phyloP scores from a whole-genome alignment of 53 echinoderm and acorn worm genomes.

The Astropecten irregularis region DNA sequence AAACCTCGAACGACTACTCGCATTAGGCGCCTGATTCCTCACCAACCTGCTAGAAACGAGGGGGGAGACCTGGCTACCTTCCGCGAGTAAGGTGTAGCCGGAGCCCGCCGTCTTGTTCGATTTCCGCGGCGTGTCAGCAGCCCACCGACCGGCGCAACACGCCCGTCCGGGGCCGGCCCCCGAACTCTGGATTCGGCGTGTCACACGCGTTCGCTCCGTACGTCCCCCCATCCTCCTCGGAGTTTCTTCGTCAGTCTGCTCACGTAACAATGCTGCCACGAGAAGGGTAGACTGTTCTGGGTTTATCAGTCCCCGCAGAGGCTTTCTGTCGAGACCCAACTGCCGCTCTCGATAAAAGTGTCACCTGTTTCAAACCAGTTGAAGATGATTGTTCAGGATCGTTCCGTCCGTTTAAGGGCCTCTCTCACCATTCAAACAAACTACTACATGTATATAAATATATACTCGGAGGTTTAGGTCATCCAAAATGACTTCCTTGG shows the following conservation, averaged over 20 bases:
- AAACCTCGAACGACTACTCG: background rate
- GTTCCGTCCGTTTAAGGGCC: background rate
- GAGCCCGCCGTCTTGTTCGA: constrained; percentile 10
- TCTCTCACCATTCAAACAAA: background rate
- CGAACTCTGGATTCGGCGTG: background rate
- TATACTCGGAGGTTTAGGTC: too few species aligned
- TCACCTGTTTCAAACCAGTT: constrained; percentile 18
- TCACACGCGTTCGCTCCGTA: constrained; percentile 34
- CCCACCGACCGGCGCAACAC: background rate
- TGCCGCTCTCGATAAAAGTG: constrained; percentile 40
- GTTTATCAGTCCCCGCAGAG: constrained; percentile 22
- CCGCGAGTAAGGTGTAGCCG: too few species aligned
- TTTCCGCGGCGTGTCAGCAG: constrained; percentile 44
- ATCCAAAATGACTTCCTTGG: too few species aligned
- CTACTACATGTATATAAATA: background rate
- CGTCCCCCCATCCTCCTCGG: too few species aligned
- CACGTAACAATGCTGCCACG: too few species aligned
- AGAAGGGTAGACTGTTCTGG: too few species aligned
- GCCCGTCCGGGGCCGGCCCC: background rate
- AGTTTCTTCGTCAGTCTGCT: too few species aligned
- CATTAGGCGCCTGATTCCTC: background rate
- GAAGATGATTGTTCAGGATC: constrained; percentile 25
- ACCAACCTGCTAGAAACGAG: background rate
- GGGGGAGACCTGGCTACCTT: background rate
- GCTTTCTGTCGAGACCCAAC: background rate